Base-by-base conservation (phyloP, 2,888 invertebrate species). In the Chymomyza procnemis region DNA sequence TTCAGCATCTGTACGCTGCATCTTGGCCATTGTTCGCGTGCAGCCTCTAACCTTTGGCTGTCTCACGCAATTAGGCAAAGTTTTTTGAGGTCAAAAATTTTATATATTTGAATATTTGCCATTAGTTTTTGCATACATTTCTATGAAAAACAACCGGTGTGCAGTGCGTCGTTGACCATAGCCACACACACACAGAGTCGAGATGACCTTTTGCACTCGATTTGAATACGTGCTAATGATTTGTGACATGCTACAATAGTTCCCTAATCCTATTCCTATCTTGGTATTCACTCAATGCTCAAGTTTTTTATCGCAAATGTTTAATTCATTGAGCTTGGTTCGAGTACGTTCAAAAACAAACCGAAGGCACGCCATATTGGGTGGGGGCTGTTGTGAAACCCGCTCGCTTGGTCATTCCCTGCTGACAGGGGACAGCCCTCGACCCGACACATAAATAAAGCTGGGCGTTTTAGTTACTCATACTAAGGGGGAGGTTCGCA, bases 141-240 rank as follows among this genome's bases (percentile, higher is more conserved):
- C 56, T 16, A 2, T 22, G 56, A 46, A 64, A 59, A 60, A 46
- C 64, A 71, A 67, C 46, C 66, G 60, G 21, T 69, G 66, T 66
- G 34, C 14, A 62, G 26, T n/a, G n/a, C n/a, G n/a, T 61, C 26
- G 6, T 59, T 50, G 34, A 1, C 58, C 34, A 48, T 3, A 62
- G 72, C 72, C 72, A 72, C 30, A 48, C 52, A 63, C 21, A 6
- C 26, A n/a, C n/a, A n/a, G n/a, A n/a, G n/a, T n/a, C n/a, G n/a
- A n/a, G n/a, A n/a, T 73, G 73, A 79, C 79, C 77, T 69, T 54
- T 47, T 67, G 65, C 61, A 65, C 58, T 66, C 73, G 74, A 85
- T 85, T 84, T 84, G 83, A 84, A 84, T 85, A 83, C 74, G 83
- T 84, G 85, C 83, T 83, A 85, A 84, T 84, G 83, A 83, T 79